These are phyloP conservation scores for Mesorhabditis belari DNA, from an alignment of 2,888 invertebrate species.

Conservation along the genomic window DNA sequence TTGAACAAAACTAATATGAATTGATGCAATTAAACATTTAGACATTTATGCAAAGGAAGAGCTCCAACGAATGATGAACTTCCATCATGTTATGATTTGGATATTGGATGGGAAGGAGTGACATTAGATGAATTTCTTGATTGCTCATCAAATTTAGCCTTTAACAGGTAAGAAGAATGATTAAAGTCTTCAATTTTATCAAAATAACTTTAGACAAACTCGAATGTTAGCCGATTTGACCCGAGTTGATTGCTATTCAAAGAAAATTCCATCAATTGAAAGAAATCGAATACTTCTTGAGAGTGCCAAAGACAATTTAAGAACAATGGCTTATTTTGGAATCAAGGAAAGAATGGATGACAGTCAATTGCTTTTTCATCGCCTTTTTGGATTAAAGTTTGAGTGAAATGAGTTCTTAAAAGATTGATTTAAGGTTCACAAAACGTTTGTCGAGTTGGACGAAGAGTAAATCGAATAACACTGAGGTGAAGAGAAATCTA, in stretches of 20 bases:
- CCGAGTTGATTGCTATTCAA: conserved; percentile 79
- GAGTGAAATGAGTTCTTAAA: conserved; percentile 64
- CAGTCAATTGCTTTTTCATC: conserved; percentile 69
- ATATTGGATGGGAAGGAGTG: conserved; percentile 65
- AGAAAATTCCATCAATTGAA: conserved; percentile 13
- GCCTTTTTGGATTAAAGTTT: conserved; percentile 73
- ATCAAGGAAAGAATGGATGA: conserved; percentile 83
- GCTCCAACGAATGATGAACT: conserved; percentile 72
- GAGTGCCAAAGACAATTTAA: conserved; percentile 72
- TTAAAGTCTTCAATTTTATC: neutral
- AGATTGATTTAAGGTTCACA: conserved; percentile 55
- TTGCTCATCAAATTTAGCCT: conserved; percentile 87
- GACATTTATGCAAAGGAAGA: conserved; percentile 56
- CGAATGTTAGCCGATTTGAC: conserved; percentile 93
- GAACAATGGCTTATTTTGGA: conserved; percentile 88
- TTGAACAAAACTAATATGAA: too few species aligned
- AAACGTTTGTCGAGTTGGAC: conserved; percentile 41
- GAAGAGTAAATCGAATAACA: conserved; percentile 73
- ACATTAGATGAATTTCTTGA: conserved; percentile 80
- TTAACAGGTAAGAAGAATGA: conserved; percentile 68
- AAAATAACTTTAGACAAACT: conserved; percentile 67
- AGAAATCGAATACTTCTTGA: conserved; percentile 69
- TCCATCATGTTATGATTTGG: conserved; percentile 61
- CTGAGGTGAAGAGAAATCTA: conserved; percentile 69
- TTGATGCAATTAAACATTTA: conserved; percentile 3